Base-by-base conservation (phyloP, 2,888 invertebrate genomes). In the Papilio elwesi region DNA sequence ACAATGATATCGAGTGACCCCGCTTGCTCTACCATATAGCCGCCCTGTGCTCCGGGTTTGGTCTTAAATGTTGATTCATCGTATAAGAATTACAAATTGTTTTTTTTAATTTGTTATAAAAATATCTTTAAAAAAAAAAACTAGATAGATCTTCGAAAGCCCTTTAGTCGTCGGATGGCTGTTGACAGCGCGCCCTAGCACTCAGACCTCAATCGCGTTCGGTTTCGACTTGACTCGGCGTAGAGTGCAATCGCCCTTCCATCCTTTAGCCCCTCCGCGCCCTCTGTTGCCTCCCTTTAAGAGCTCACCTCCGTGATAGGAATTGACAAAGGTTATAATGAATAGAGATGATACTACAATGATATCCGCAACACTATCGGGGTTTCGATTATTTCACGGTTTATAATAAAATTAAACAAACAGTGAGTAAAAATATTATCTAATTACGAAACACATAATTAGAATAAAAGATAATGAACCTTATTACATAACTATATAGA, bases 121-220 rank as follows among this genome's bases (percentile, higher is more conserved):
- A 36, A 26, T 49, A 11, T 10, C 0, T 13, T 64, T 64, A 64
- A 64, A 26, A 16, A 49, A 64, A 49, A 64, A 49, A 64, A 64
- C 26, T 47, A 64, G 64, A 62, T 13, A 59, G 26, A 12, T 49
- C 47, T 55, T 68, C 26, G 26, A 55, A 49, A 43, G 51, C 63
- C 51, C 69, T 69, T 16, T 3, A 69, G 15, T 43, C 12, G 16
- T 64, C 26, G 53, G 57, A n/a, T 53, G 53, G 51, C 52, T 70
- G 70, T 47, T 64, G 47, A 70, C 43, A 43, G 43, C 62, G 62
- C 51, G 36, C 59, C 59, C n/a, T n/a, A 9, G n/a, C 62, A 47
- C 70, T 63, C 63, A 70, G 53, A 70, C 70, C 52, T 70, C 52
- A 47, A 70, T 70, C 63, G 47, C 15, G 26, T 70, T 68, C 15